phyloP scores from a whole-genome alignment of 37 sponge, comb jelly and placozoan species.

The Agelas oroides region DNA sequence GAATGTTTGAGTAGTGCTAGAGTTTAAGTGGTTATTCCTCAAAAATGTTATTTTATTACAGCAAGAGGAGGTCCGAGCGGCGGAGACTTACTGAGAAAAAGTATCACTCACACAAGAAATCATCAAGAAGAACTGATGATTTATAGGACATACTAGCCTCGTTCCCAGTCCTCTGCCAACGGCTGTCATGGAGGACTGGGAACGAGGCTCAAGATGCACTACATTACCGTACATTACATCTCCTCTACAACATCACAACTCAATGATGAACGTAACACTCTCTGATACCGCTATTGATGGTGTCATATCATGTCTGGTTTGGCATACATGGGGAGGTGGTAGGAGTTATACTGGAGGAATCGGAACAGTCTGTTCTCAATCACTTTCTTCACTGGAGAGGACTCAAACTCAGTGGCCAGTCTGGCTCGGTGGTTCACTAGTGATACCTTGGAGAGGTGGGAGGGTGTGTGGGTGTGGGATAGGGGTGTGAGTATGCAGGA shows the following conservation, averaged over 20 bases:
- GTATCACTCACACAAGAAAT: constrained; percentile 79
- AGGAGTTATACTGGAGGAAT: constrained; percentile 85
- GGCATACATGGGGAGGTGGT: constrained; percentile 94
- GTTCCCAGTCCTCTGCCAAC: too few species aligned
- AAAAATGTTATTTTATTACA: too few species aligned
- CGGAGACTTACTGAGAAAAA: constrained; percentile 74
- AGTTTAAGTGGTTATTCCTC: too few species aligned
- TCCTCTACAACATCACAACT: not conserved
- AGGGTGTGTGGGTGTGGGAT: not conserved
- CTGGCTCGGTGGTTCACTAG: not conserved
- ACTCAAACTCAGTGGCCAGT: constrained; percentile 14
- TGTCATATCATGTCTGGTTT: constrained; percentile 66
- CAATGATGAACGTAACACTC: too few species aligned
- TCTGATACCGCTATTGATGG: too few species aligned
- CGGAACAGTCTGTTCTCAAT: constrained; percentile 52
- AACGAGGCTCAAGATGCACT: too few species aligned
- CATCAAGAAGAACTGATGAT: constrained; percentile 26
- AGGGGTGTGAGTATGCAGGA: not conserved
- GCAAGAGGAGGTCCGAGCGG: constrained; percentile 67
- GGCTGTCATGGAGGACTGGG: too few species aligned
- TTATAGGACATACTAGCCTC: too few species aligned
- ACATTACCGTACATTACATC: not conserved
- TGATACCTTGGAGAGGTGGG: not conserved
- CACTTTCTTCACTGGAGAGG: constrained; percentile 27
- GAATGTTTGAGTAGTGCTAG: too few species aligned